phyloP scores from a whole-genome alignment of 2,113 vertebrate genomes.

The Pyxicephalus adspersus region DNA sequence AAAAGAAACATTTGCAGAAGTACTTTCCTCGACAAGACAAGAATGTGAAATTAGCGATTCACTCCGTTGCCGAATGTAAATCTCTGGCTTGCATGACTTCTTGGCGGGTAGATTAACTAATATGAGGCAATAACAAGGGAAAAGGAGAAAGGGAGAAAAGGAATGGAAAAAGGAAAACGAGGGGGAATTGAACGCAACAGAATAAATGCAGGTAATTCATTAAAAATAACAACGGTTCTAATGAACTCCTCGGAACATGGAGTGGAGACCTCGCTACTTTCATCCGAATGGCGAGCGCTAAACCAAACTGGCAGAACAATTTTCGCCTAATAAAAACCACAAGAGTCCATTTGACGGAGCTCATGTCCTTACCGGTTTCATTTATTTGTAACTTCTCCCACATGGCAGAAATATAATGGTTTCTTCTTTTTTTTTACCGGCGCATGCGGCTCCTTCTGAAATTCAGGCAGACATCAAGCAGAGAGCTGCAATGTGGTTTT shows the following conservation, averaged over 20 bases:
- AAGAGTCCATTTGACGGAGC: slow-evolving; percentile 50
- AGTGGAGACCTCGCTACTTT: slow-evolving; percentile 36
- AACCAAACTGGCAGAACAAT: slow-evolving; percentile 53
- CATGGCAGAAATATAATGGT: slow-evolving; percentile 44
- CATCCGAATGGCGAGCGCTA: slow-evolving; percentile 28
- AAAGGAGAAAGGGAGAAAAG: not conserved
- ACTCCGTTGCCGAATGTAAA: slow-evolving; percentile 22
- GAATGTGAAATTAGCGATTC: slow-evolving; percentile 39
- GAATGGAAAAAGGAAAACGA: slow-evolving; percentile 20
- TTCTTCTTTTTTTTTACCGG: slow-evolving; percentile 17
- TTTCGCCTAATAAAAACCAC: slow-evolving; percentile 52
- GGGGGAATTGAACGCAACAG: slow-evolving; percentile 46
- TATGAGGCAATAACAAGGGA: slow-evolving; percentile 8
- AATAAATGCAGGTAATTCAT: slow-evolving; percentile 51
- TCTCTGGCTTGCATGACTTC: slow-evolving; percentile 3
- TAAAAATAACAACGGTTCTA: slow-evolving; percentile 50
- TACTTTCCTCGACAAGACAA: slow-evolving; percentile 24
- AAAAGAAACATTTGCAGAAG: slow-evolving; percentile 19
- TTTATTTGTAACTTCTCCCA: slow-evolving; percentile 51
- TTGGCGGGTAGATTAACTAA: slow-evolving; percentile 49
- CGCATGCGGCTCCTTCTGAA: slow-evolving; percentile 13
- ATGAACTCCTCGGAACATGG: slow-evolving; percentile 35
- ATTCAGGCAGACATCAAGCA: not conserved
- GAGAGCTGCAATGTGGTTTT: not conserved
- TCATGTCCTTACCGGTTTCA: slow-evolving; percentile 45